Conservation (phyloP, 1,140 invertebrate species). For the Cyclina sinensis region DNA sequence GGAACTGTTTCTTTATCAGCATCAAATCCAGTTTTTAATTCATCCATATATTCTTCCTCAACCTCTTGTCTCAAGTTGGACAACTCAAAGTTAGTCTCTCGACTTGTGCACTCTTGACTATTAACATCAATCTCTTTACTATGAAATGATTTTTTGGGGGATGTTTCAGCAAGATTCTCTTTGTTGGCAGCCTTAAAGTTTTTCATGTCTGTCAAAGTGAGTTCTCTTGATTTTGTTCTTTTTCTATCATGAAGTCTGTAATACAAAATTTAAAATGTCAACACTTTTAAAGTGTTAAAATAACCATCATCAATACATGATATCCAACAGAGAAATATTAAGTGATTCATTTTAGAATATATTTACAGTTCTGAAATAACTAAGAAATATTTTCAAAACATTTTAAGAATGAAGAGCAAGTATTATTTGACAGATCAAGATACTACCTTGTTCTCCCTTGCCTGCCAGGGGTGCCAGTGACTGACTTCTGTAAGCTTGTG, state of each 20-base stretch:
- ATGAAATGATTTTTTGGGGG: conserved; percentile 13
- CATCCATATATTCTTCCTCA: conserved; percentile 22
- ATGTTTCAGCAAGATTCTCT: conserved; percentile 9
- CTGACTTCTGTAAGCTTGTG: conserved; percentile 39
- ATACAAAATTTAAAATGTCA: too few species aligned
- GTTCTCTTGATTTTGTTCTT: conserved; percentile 47
- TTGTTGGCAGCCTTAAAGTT: neutral
- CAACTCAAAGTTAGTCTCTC: conserved; percentile 22
- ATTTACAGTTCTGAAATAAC: too few species aligned
- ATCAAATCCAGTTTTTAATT: neutral
- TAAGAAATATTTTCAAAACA: too few species aligned
- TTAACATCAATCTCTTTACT: conserved; percentile 33
- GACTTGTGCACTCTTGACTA: neutral
- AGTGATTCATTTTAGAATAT: too few species aligned
- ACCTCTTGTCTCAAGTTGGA: conserved; percentile 36
- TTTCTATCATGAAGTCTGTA: conserved; percentile 42
- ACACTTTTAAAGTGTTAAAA: too few species aligned
- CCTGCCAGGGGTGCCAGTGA: conserved; percentile 4
- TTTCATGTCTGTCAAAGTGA: neutral
- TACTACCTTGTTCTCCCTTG: conserved; percentile 55
- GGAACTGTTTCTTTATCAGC: neutral
- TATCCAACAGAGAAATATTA: too few species aligned
- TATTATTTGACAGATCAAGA: too few species aligned
- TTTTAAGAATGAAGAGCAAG: too few species aligned
- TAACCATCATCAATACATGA: too few species aligned